Percentiles rank a stretch among this genome's conserved stretches.
Conservation (phyloP, 2,888 invertebrate species). For the Lysandra coridon region DNA sequence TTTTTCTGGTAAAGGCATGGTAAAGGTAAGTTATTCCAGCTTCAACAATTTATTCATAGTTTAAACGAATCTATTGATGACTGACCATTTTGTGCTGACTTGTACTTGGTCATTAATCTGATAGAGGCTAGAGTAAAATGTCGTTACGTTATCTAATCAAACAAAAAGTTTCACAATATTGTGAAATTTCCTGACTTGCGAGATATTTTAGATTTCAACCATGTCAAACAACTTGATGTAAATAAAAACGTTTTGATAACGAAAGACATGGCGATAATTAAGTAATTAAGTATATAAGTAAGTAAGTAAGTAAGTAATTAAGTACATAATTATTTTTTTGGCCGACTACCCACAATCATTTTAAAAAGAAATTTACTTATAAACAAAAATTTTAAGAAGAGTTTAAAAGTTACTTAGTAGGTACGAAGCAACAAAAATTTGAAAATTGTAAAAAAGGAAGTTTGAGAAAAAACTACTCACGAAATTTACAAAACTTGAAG, state of each 20-base stretch:
- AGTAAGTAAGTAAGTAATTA: too few relatives aligned
- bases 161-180: not conserved
- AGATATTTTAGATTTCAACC: not conserved
- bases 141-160: not conserved
- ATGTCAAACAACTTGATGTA: not conserved
- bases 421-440: too few relatives aligned
- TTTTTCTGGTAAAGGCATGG: too few relatives aligned
- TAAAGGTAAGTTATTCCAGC: not conserved
- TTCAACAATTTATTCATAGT: not conserved
- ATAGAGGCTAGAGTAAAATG: not conserved
- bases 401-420: too few relatives aligned
- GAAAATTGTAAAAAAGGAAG: too few relatives aligned
- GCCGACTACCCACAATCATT: not conserved
- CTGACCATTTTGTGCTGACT: not conserved
- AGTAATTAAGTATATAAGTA: too few relatives aligned
- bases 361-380: not conserved
- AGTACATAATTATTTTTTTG: not conserved
- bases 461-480: too few relatives aligned
- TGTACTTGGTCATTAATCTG: not conserved
- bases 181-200: constrained; percentile 7
- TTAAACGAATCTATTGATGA: not conserved
- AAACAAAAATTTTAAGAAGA: too few relatives aligned
- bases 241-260: not conserved
- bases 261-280: not conserved
- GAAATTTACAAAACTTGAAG: too few relatives aligned